A percentile compares a stretch with the other conserved stretches of the same genome.
Evolutionary conservation across 2,888 invertebrate genomes (phyloP).

Genomic region (Nemotelus pantherinus): DNA sequence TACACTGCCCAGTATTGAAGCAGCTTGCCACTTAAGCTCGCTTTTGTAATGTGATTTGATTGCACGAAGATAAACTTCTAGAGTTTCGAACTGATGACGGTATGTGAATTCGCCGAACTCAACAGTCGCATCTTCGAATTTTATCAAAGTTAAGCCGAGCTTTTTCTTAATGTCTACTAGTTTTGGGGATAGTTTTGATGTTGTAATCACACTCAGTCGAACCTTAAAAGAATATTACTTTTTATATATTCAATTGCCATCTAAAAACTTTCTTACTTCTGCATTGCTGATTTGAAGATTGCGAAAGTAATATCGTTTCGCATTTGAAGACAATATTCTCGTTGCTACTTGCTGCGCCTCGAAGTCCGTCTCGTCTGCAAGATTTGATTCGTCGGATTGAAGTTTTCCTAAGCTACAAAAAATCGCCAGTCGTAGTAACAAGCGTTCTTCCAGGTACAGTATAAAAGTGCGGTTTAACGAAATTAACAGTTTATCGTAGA

Average conservation of each 20-base stretch:
- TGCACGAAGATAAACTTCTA: constrained; percentile 81
- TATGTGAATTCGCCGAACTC: constrained; percentile 89
- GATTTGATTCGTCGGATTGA: constrained; percentile 72
- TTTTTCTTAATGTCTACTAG: constrained; percentile 84
- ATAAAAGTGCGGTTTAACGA: constrained; percentile 81
- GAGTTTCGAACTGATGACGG: constrained; percentile 91
- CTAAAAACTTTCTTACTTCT: constrained; percentile 67
- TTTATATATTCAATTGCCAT: constrained; percentile 52
- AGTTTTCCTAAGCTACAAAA: constrained; percentile 71
- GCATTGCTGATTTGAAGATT: constrained; percentile 80
- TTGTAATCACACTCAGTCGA: constrained; percentile 88
- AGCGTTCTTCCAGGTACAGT: constrained; percentile 86
- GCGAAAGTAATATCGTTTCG: constrained; percentile 88
- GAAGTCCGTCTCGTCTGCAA: constrained; percentile 80
- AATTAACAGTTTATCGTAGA: constrained; percentile 86
- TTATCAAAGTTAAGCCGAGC: constrained; percentile 87
- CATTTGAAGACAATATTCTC: constrained; percentile 82
- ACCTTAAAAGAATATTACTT: constrained; percentile 68
- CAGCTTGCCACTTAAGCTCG: constrained; percentile 95
- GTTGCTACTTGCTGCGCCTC: constrained; percentile 82
- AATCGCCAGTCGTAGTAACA: constrained; percentile 77
- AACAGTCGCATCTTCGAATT: constrained; percentile 96
- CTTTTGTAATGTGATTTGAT: constrained; percentile 87
- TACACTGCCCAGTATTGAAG: constrained; percentile 93
- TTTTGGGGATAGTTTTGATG: constrained; percentile 80